Evolutionary conservation across 1,140 invertebrate species (phyloP).

Genomic region (Brachionus koreanus): DNA sequence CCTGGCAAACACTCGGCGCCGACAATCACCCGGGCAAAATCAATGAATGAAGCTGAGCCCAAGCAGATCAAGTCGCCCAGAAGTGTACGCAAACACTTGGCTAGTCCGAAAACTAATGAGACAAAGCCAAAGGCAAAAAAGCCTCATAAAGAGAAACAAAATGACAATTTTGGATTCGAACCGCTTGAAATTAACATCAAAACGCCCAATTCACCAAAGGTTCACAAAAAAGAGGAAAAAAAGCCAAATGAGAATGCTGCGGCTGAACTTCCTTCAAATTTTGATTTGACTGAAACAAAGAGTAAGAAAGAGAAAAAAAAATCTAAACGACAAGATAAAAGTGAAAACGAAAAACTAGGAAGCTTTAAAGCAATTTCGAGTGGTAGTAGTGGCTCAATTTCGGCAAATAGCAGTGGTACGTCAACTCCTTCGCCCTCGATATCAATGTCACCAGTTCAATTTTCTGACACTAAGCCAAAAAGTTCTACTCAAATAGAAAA

Average conservation of each 20-base stretch:
- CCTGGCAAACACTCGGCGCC: background rate
- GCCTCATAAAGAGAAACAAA: background rate
- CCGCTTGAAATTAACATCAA: background rate
- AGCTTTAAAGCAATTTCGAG: background rate
- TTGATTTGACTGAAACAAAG: background rate
- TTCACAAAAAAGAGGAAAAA: background rate
- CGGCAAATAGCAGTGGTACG: slow-evolving; percentile 5
- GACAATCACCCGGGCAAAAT: background rate
- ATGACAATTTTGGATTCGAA: background rate
- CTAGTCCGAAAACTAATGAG: background rate
- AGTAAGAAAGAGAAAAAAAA: background rate
- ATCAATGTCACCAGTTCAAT: slow-evolving; percentile 11
- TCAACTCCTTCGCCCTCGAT: slow-evolving; percentile 1
- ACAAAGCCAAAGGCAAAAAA: background rate
- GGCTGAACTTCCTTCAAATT: background rate
- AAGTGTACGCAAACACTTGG: background rate
- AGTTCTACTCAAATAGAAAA: background rate
- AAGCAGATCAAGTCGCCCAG: background rate
- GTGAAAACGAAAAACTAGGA: background rate
- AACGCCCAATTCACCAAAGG: background rate
- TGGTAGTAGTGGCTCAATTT: slow-evolving; percentile 23
- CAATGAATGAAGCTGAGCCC: background rate
- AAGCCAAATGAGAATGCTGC: background rate
- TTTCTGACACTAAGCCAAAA: background rate
- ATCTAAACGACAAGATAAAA: background rate